Evolutionary conservation across 2,797 vertebrate genomes (phyloP), one percentile per base, ranked within the genome.

Genomic region (Petrocephalus schoutedeni): DNA sequence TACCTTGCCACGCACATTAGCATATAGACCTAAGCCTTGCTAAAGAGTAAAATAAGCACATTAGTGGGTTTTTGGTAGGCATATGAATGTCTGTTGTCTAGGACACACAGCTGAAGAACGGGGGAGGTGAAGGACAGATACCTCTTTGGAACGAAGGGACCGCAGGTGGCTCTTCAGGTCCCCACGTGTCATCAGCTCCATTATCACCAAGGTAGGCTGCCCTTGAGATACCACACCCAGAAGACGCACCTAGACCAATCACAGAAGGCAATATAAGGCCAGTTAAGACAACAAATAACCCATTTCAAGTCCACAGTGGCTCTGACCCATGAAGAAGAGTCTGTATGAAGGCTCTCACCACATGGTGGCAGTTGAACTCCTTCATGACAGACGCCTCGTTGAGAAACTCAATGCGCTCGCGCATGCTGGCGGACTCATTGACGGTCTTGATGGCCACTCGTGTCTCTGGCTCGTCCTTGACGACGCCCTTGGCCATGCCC

Each of bases 311-410:
- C 41, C 36, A n/a, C 32, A 77, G 3, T 49, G 28, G 6, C 14
- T 21, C 28, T 23, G 9, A 36, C 3, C 45, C 8, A 19, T 2
- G 67, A 28, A 19, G 53, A 14, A 71, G 67, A 12, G 32, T 41
- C 2, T 53, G 21, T 7, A 28, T 45, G 1, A 9, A 56, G 3
- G 0, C 19, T 36, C 96, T 91, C 93, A 99, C 98, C 96, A 99
- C 98, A 0, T 99, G 98, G 93, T 99, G 98, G 92, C 98, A 99
- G 91, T 99, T 99, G 93, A 99, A 99, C 94, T 99, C 98, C 94
- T 99, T 99, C 98, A 99, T 99, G 92, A 99, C 98, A 0, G 98
- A 99, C 0, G 98, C 98, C 92, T 99, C 98, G 0, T 99, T 99
- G 88, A 99, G 96, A 90, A 99, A 99, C 93, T 99, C 98, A 0